phyloP scores from a whole-genome alignment of 2,888 invertebrate species.

The Chorisops tibialis region DNA sequence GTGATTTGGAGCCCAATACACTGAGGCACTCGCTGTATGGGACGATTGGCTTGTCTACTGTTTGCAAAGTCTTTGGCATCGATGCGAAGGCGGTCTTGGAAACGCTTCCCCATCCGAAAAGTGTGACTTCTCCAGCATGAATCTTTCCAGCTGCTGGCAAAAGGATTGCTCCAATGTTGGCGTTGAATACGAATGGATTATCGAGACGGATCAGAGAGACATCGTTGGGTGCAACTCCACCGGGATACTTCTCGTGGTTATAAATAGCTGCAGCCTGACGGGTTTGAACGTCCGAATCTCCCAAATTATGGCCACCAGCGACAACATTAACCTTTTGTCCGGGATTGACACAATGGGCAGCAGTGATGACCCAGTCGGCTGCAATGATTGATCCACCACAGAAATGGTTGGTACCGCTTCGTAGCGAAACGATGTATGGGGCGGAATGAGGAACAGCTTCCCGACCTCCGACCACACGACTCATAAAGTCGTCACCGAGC shows the following conservation, averaged over 20 bases:
- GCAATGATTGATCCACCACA: slow-evolving; percentile 54
- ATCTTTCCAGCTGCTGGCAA: slow-evolving; percentile 44
- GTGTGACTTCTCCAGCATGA: slow-evolving; percentile 42
- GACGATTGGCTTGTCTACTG: slow-evolving; percentile 42
- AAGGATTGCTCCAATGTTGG: slow-evolving; percentile 44
- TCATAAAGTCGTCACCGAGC: slow-evolving; percentile 24
- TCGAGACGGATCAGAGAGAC: slow-evolving; percentile 54
- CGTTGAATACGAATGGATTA: slow-evolving; percentile 41
- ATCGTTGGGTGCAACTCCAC: slow-evolving; percentile 54
- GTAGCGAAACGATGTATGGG: slow-evolving; percentile 53
- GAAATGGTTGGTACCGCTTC: slow-evolving; percentile 43
- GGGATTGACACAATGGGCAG: slow-evolving; percentile 47
- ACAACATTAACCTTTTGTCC: slow-evolving; percentile 41
- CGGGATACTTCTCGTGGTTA: slow-evolving; percentile 44
- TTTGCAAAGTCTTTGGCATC: slow-evolving; percentile 42
- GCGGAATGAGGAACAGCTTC: slow-evolving; percentile 48
- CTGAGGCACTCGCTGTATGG: slow-evolving; percentile 39
- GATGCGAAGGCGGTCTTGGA: slow-evolving; percentile 22
- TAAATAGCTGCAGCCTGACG: slow-evolving; percentile 42
- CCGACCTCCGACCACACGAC: slow-evolving; percentile 45
- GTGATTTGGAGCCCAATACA: slow-evolving; percentile 36
- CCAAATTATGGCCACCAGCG: slow-evolving; percentile 51
- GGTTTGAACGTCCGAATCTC: slow-evolving; percentile 40
- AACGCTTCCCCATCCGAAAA: slow-evolving; percentile 54
- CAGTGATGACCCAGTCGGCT: slow-evolving; percentile 51